A percentile compares a stretch with the other conserved stretches of the same genome.
These are phyloP conservation scores for Falco rusticolus DNA, from an alignment of 2,797 vertebrate species.

Conservation along the genomic window DNA sequence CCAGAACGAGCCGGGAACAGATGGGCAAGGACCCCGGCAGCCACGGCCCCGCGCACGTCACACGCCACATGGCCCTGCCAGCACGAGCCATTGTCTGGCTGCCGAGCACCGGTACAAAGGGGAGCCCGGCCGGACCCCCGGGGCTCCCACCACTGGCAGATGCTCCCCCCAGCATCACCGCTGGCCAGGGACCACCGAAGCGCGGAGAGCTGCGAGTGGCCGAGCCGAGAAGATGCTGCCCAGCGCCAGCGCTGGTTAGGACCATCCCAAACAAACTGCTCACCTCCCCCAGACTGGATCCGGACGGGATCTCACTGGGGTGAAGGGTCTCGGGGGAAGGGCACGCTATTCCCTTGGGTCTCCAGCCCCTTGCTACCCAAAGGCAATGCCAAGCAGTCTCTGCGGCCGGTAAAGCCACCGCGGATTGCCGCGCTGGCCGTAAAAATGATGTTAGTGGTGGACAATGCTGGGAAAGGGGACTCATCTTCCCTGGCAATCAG, in stretches of 20 bases:
- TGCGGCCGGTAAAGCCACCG: background rate
- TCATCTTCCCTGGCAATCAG: background rate
- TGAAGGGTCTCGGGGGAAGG: background rate
- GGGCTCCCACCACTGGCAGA: conserved; percentile 45
- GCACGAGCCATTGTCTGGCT: conserved; percentile 74
- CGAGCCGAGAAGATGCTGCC: background rate
- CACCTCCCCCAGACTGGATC: background rate
- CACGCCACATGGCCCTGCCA: conserved; percentile 72
- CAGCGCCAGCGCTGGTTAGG: accelerated
- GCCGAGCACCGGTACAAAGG: conserved; percentile 55
- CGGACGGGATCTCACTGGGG: background rate
- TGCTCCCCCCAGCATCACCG: background rate
- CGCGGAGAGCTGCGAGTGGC: background rate
- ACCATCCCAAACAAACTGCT: background rate
- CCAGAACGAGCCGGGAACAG: conserved; percentile 83
- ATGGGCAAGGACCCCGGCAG: conserved; percentile 87
- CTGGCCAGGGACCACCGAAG: background rate
- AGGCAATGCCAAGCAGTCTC: background rate
- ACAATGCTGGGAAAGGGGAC: background rate
- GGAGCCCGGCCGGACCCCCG: background rate
- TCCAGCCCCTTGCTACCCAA: background rate
- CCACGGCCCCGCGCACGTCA: conserved; percentile 82
- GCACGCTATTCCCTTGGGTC: accelerated
- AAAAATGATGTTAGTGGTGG: background rate
- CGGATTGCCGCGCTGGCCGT: background rate